Conservation (phyloP, 2,113 vertebrate genomes). For the Phrynocephalus versicolor region DNA sequence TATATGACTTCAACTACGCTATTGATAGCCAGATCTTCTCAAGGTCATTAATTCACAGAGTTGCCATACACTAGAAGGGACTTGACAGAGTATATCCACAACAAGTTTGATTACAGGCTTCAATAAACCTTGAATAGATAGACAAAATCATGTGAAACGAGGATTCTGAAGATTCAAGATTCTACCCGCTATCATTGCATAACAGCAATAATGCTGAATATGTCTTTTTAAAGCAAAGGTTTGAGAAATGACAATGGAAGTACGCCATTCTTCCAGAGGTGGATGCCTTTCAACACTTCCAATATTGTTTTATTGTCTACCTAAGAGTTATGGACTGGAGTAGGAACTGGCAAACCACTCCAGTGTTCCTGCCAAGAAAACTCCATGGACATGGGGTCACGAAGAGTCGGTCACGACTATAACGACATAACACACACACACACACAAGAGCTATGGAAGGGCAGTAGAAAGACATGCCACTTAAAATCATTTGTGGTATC, state of each 20-base stretch:
- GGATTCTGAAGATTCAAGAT: not conserved
- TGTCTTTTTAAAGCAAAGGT: conserved; percentile 5
- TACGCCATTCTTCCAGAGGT: conserved; percentile 26
- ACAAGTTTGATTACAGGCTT: not conserved
- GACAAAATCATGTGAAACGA: not conserved
- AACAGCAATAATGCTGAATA: conserved; percentile 38
- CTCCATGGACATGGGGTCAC: no score
- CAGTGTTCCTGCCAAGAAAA: no score
- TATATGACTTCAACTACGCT: no score
- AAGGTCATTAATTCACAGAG: no score
- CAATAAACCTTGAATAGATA: not conserved
- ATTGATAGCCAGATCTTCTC: no score
- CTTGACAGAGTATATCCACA: no score
- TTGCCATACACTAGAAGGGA: no score
- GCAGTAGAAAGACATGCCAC: conserved; percentile 34
- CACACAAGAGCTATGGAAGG: conserved; percentile 19
- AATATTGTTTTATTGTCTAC: conserved; percentile 1
- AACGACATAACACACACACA: no score
- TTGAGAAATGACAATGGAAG: not conserved
- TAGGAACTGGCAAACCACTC: no score
- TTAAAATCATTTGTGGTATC: conserved; percentile 32
- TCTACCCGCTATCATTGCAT: not conserved
- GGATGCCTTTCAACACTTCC: not conserved
- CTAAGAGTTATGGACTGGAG: not conserved
- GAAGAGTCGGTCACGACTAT: no score